Base-by-base conservation (phyloP, 1,140 invertebrate genomes). In the Elymnias hypermnestra region DNA sequence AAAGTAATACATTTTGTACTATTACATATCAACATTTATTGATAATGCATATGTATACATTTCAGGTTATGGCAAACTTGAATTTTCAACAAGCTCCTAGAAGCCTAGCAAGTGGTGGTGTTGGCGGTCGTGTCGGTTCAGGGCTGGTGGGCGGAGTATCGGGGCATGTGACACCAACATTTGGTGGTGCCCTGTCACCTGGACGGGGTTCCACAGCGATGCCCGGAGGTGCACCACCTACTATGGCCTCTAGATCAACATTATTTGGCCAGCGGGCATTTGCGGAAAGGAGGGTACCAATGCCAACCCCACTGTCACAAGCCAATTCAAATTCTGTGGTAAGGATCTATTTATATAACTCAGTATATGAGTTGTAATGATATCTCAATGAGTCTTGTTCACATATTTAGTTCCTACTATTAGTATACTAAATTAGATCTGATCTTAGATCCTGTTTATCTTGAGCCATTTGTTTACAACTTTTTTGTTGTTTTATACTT, bases 11-110 rank as follows among this genome's bases (percentile, higher is more conserved):
- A 21, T 21, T 21, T 21, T 21, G 19, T 21, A 21, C 6, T 21
- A 21, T 21, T 21, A 6, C 17, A 0, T 18, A 25, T 18, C 15
- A 23, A 26, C 10, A 10, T 17, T 19, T 46, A 38, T 48, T 48
- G 17, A 33, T 36, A 25, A 33, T 35, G 13, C 28, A 44, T 2
- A 33, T 15, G 1, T 21, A 39, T 13, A 15, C 15, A 4, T 36
- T 36, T 3, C 81, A 86, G 90, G 90, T 89, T 91, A 93, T 93
- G 92, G 92, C 92, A 89, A 93, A 93, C 89, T 88, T 93, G 89
- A 93, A 93, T 88, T 93, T 93, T 86, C 92, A 93, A 85, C 92
- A 93, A 86, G 91, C 92, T 61, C 91, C 91, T 87, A 89, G 91
- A 89, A 92, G 90, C 89, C 90, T 92, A 86, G 90, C 90, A 76